These are phyloP conservation scores for Triops longicaudatus DNA, from an alignment of 1,140 invertebrate genomes.

Conservation along the genomic window DNA sequence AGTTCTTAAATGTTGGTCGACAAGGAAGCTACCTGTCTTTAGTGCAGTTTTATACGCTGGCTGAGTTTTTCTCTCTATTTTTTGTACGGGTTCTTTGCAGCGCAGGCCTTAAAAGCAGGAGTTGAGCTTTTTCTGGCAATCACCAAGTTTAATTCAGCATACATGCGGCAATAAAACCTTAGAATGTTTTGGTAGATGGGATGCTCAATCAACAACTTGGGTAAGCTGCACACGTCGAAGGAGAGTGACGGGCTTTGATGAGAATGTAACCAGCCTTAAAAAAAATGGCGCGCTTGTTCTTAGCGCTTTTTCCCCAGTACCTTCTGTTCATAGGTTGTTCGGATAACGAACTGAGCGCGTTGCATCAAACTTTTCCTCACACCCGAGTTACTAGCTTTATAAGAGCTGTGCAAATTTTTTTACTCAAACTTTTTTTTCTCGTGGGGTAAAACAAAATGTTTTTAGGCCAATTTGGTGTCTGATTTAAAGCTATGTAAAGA, in stretches of 20 bases:
- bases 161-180: slow-evolving; percentile 1
- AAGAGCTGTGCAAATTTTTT: too few relatives aligned
- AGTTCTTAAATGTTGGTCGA: too few relatives aligned
- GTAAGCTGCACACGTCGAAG: slow-evolving; percentile 4
- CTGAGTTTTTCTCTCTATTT: not conserved
- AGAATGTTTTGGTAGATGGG: not conserved
- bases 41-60: too few relatives aligned
- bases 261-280: slow-evolving; percentile 5
- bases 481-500: too few relatives aligned
- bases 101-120: not conserved
- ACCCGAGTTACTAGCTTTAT: too few relatives aligned
- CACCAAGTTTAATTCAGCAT: not conserved
- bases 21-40: too few relatives aligned
- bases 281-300: not conserved
- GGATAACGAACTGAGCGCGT: not conserved
- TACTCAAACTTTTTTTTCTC: too few relatives aligned
- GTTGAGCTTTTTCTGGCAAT: not conserved
- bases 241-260: slow-evolving; percentile 3
- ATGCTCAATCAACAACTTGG: not conserved
- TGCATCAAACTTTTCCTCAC: too few relatives aligned
- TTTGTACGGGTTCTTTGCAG: not conserved
- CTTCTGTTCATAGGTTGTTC: not conserved
- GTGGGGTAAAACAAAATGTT: too few relatives aligned
- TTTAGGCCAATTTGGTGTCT: too few relatives aligned
- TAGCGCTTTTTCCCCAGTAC: not conserved